phyloP scores from a whole-genome alignment of 2,888 invertebrate genomes.

The Campoletis raptor region DNA sequence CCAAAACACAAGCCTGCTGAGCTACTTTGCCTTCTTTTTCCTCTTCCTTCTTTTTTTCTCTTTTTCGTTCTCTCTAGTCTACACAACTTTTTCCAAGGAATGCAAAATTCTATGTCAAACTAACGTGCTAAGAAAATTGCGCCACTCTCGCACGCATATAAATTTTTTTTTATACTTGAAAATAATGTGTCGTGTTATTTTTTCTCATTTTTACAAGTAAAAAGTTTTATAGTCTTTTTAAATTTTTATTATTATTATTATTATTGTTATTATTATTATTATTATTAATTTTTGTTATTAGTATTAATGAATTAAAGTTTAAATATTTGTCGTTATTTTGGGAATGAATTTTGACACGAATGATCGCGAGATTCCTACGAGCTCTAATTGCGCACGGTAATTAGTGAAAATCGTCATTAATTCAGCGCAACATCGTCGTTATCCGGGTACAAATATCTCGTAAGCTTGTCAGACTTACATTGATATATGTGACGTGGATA shows the following conservation, averaged over 20 bases:
- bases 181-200: neutral
- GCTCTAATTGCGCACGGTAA: slow-evolving; percentile 63
- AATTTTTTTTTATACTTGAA: slow-evolving; percentile 4
- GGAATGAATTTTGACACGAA: neutral
- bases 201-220: neutral
- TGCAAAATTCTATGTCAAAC: slow-evolving; percentile 54
- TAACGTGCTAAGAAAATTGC: slow-evolving; percentile 3
- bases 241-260: neutral
- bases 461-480: slow-evolving; percentile 38
- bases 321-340: slow-evolving; percentile 35
- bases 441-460: slow-evolving; percentile 10
- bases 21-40: slow-evolving; percentile 41
- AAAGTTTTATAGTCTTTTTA: neutral
- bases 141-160: neutral
- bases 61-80: neutral
- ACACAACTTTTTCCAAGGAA: slow-evolving; percentile 55
- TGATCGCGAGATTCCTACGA: slow-evolving; percentile 23
- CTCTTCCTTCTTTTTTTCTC: neutral
- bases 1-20: slow-evolving; percentile 32
- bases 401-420: slow-evolving; percentile 66
- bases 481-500: slow-evolving; percentile 27
- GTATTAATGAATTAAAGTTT: neutral
- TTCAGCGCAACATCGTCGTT: slow-evolving; percentile 33
- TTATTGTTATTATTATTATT: neutral
- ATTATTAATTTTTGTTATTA: neutral